These are phyloP conservation scores for Andrena trimmerana DNA, from an alignment of 2,888 invertebrate species.

Conservation along the genomic window DNA sequence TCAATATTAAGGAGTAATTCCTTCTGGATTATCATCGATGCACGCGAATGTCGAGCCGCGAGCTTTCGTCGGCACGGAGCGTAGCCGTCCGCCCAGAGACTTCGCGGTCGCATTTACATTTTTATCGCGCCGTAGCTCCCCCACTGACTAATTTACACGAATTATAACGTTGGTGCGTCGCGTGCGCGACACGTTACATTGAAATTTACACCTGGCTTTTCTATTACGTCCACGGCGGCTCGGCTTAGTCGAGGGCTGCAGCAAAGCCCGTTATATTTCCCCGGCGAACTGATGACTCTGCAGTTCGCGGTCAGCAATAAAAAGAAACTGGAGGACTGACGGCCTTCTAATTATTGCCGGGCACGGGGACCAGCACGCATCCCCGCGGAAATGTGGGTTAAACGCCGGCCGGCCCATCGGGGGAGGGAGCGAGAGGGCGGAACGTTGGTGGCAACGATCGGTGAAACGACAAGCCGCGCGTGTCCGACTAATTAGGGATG, in stretches of 20 bases:
- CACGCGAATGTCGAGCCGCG: background rate
- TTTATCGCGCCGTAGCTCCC: slow-evolving; percentile 30
- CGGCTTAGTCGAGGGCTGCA: slow-evolving; percentile 1
- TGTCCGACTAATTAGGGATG: slow-evolving; percentile 62
- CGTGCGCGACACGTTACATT: slow-evolving; percentile 20
- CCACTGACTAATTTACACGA: slow-evolving; percentile 33
- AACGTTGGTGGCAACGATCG: slow-evolving; percentile 43
- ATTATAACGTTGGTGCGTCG: slow-evolving; percentile 38
- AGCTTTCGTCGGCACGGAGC: background rate
- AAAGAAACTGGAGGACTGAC: slow-evolving; percentile 11
- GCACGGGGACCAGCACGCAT: slow-evolving; percentile 58
- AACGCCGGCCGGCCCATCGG: slow-evolving; percentile 61
- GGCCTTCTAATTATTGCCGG: slow-evolving; percentile 70
- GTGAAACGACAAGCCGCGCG: slow-evolving; percentile 57
- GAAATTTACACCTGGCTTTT: slow-evolving; percentile 40
- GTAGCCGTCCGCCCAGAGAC: background rate
- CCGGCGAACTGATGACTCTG: slow-evolving; percentile 41
- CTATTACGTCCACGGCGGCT: slow-evolving; percentile 5
- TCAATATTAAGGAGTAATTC: background rate
- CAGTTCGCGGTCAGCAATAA: slow-evolving; percentile 52
- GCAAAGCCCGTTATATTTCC: slow-evolving; percentile 28
- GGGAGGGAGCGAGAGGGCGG: slow-evolving; percentile 14
- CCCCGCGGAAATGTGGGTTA: slow-evolving; percentile 66
- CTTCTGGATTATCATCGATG: background rate
- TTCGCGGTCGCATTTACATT: slow-evolving; percentile 38